These are phyloP conservation scores for Gambelia wislizenii DNA, from an alignment of 2,797 vertebrate genomes.

Conservation along the genomic window DNA sequence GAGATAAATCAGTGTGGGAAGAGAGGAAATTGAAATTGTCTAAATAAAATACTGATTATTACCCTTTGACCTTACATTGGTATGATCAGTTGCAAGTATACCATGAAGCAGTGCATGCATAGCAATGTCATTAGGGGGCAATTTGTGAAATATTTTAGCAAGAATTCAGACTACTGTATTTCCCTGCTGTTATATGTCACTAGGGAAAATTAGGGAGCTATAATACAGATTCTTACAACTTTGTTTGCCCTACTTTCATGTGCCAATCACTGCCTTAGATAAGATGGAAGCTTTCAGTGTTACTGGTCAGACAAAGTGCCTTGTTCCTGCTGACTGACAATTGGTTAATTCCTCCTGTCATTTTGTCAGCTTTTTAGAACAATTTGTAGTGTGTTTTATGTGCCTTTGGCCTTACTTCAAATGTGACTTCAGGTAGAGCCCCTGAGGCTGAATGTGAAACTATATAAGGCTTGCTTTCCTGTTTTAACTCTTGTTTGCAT, in stretches of 20 bases:
- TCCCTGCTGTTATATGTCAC: too few species aligned
- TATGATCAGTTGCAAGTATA: not conserved
- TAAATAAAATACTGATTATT: not conserved
- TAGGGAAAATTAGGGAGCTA: too few species aligned
- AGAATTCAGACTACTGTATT: not conserved
- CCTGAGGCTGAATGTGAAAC: conserved; percentile 3
- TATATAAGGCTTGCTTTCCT: not conserved
- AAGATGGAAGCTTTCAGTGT: not conserved
- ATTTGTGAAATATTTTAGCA: not conserved
- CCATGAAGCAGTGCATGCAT: too few species aligned
- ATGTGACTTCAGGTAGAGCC: fast-evolving
- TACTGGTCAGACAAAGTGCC: not conserved
- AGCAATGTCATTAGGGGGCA: not conserved
- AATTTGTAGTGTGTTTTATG: not conserved
- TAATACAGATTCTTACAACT: too few species aligned
- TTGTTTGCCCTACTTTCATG: not conserved
- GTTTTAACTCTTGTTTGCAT: not conserved
- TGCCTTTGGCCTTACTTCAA: conserved; percentile 23
- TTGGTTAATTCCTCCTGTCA: not conserved
- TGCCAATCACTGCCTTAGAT: not conserved
- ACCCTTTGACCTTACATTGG: not conserved
- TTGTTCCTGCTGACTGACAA: not conserved
- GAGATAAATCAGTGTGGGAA: too few species aligned
- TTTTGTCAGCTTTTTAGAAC: not conserved
- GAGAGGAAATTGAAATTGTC: too few species aligned